phyloP scores from a whole-genome alignment of 2,797 vertebrate genomes.

The Silurus aristotelis region DNA sequence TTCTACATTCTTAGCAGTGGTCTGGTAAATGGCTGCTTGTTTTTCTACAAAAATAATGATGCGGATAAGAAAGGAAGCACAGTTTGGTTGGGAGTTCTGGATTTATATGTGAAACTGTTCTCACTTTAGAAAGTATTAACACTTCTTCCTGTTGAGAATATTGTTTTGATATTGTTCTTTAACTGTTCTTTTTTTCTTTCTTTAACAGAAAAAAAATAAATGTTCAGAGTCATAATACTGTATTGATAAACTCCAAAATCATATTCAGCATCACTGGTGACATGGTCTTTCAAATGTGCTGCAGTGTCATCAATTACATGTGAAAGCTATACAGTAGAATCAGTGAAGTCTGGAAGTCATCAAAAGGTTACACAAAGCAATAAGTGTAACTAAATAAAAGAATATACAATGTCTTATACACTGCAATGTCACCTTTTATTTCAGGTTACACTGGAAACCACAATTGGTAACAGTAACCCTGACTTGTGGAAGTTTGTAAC shows the following conservation, averaged over 20 bases:
- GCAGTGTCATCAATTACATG: too few species aligned
- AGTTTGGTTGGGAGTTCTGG: neutral
- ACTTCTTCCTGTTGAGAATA: neutral
- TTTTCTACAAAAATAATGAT: neutral
- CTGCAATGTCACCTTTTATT: neutral
- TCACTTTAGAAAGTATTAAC: neutral
- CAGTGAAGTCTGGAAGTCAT: neutral
- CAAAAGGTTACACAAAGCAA: neutral
- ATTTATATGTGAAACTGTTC: neutral
- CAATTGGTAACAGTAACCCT: conserved; percentile 89
- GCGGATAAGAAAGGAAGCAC: neutral
- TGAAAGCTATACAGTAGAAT: neutral
- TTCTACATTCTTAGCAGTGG: conserved; percentile 92
- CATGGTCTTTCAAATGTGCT: too few species aligned
- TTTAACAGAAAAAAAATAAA: neutral
- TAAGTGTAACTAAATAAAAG: neutral
- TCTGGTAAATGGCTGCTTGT: conserved; percentile 77
- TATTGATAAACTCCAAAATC: neutral
- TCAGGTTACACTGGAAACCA: conserved; percentile 91
- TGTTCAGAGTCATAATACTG: neutral
- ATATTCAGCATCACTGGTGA: neutral
- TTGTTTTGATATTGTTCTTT: neutral
- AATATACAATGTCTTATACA: neutral
- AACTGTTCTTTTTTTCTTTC: too few species aligned
- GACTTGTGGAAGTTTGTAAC: conserved; percentile 84